These are phyloP conservation scores for Gymnarchus niloticus DNA, from an alignment of 2,113 vertebrate genomes.

Conservation along the genomic window DNA sequence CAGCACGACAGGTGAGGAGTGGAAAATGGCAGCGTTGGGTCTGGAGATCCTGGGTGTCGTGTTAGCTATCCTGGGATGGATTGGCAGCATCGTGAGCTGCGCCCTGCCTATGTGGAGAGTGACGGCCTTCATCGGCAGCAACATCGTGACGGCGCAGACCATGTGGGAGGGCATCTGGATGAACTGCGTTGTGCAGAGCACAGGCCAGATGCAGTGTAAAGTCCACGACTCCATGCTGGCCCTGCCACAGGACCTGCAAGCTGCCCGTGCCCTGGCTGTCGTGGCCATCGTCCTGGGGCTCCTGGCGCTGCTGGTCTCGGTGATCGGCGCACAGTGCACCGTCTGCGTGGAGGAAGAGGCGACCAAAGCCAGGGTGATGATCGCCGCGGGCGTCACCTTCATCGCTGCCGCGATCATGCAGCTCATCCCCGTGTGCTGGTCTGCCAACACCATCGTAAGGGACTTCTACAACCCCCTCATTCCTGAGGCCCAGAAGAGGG, in stretches of 20 bases:
- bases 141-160: constrained; percentile 78
- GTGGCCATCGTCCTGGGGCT: constrained; percentile 76
- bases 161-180: constrained; percentile 86
- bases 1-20: neutral
- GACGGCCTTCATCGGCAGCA: constrained; percentile 81
- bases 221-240: constrained; percentile 80
- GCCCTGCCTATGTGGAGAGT: constrained; percentile 85
- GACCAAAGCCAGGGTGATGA: constrained; percentile 81
- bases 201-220: constrained; percentile 77
- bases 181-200: constrained; percentile 78
- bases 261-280: constrained; percentile 75
- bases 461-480: constrained; percentile 76
- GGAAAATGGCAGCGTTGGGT: constrained; percentile 68
- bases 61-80: constrained; percentile 76
- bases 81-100: constrained; percentile 70
- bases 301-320: constrained; percentile 71
- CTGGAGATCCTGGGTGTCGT: constrained; percentile 77
- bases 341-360: constrained; percentile 79
- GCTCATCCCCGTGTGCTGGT: constrained; percentile 84
- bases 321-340: constrained; percentile 86
- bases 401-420: constrained; percentile 68
- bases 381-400: constrained; percentile 71
- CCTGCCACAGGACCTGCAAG: constrained; percentile 78
- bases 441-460: constrained; percentile 75
- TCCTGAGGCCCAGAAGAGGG: constrained; percentile 69